Base-by-base conservation (phyloP, 2,888 invertebrate genomes). In the Volucella bombylans region DNA sequence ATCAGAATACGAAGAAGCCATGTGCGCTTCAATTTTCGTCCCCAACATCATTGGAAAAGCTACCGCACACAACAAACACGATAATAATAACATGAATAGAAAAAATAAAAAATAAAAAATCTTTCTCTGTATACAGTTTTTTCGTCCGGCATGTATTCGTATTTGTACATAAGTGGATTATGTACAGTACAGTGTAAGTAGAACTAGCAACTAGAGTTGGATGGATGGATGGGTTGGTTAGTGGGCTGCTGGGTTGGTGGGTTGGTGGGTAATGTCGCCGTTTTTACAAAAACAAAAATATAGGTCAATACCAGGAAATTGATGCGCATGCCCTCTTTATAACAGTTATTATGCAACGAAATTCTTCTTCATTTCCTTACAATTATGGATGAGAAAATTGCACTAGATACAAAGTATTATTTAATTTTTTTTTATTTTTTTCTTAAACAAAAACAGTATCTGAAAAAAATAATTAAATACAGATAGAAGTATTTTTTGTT, bases 281-380 rank as follows among this genome's bases (percentile, higher is more conserved):
- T 62, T 52, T 76, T 74, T 76, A 85, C 83, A 85, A 72, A 67
- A 79, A 80, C 80, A 80, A 80, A 81, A 85, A 85, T 85, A 85
- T 85, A 57, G 85, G 85, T 81, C 85, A 85, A 81, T 72, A 73
- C 81, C 85, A 77, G 81, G 85, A 81, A 81, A 85, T 85, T 81
- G 81, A 85, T 72, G 85, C 85, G 85, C 85, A 85, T 85, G 85
- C 76, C 81, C 81, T 55, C 72, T 72, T 80, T 73, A 77, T 81
- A 76, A 73, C 68, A 81, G 85, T 85, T 81, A 81, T 85, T 85
- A 85, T 85, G 81, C 85, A 85, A 85, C 85, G 59, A 72, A 31
- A 67, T 71, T 81, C 77, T 72, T 80, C 62, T 67, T 74, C 80
- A 67, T 55, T 81, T 76, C 81, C 80, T 81, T 67, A 73, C 57